These are phyloP conservation scores for Stegodyphus dumicola DNA, from an alignment of 1,140 invertebrate species.

Conservation along the genomic window DNA sequence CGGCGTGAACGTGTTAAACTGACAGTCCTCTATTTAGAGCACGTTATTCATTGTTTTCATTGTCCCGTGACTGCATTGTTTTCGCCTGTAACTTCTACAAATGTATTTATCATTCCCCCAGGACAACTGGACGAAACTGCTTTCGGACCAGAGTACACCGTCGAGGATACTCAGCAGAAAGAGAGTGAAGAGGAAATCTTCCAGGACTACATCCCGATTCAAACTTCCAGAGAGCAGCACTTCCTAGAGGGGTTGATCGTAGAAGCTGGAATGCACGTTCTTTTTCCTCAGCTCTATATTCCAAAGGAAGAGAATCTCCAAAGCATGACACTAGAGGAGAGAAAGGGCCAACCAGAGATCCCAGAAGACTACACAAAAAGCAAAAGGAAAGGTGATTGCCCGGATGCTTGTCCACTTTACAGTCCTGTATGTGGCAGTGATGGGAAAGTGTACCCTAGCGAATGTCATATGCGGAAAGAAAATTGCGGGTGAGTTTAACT, in stretches of 20 bases:
- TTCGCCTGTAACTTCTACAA: too few species aligned
- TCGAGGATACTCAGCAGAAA: neutral
- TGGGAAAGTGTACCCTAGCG: slow-evolving; percentile 85
- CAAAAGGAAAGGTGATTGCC: slow-evolving; percentile 29
- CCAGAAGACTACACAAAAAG: slow-evolving; percentile 20
- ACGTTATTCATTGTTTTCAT: too few species aligned
- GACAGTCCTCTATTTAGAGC: too few species aligned
- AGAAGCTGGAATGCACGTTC: slow-evolving; percentile 29
- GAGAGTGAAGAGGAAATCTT: neutral
- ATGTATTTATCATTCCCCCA: neutral
- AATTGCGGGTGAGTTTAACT: slow-evolving; percentile 68
- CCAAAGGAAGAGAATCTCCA: neutral
- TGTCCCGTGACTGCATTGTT: too few species aligned
- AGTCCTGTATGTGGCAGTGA: slow-evolving; percentile 90
- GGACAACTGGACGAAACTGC: slow-evolving; percentile 2
- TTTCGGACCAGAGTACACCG: neutral
- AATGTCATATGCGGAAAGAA: slow-evolving; percentile 67
- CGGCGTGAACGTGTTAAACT: too few species aligned
- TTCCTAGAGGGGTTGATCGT: slow-evolving; percentile 34
- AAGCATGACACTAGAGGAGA: neutral
- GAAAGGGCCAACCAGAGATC: slow-evolving; percentile 23
- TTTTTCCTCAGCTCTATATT: slow-evolving; percentile 34
- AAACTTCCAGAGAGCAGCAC: neutral
- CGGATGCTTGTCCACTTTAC: slow-evolving; percentile 53
- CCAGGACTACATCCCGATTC: slow-evolving; percentile 5